These are phyloP conservation scores for Hippopotamyrus pictus DNA, from an alignment of 2,797 vertebrate species.

Conservation along the genomic window DNA sequence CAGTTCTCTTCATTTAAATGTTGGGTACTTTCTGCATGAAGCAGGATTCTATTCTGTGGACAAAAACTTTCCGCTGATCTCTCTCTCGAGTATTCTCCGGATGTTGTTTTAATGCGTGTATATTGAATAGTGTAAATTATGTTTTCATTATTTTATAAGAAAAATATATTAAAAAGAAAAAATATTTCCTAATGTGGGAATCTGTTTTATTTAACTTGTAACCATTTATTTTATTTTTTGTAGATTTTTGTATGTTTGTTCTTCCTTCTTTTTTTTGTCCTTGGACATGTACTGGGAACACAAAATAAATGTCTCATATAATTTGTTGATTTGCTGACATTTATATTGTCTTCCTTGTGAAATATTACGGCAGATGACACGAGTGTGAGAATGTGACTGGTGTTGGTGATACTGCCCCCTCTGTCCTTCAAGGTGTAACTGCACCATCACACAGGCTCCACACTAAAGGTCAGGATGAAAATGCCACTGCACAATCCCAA, in stretches of 20 bases:
- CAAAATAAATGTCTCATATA: constrained; percentile 22
- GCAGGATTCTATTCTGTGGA: constrained; percentile 33
- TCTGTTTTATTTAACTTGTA: constrained; percentile 23
- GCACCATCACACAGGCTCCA: neutral
- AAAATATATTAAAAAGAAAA: constrained; percentile 51
- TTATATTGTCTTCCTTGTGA: constrained; percentile 10
- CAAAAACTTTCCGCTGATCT: constrained; percentile 35
- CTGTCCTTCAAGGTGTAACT: no score
- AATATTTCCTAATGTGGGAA: constrained; percentile 35
- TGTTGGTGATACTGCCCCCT: neutral
- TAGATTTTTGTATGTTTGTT: neutral
- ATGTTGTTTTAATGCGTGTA: constrained; percentile 64
- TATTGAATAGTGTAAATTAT: constrained; percentile 78
- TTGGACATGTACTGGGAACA: constrained; percentile 9
- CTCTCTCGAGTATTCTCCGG: constrained; percentile 51
- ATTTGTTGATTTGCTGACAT: constrained; percentile 10
- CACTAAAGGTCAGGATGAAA: neutral
- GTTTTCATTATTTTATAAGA: constrained; percentile 76
- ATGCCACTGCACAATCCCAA: neutral
- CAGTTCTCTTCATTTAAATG: constrained; percentile 27
- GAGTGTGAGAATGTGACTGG: neutral
- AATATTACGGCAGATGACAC: neutral
- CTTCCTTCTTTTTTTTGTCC: neutral
- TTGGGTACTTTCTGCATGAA: constrained; percentile 38
- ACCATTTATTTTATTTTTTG: neutral